These are phyloP conservation scores for Tyrophagus putrescentiae DNA, from an alignment of 1,140 invertebrate genomes.

Conservation along the genomic window DNA sequence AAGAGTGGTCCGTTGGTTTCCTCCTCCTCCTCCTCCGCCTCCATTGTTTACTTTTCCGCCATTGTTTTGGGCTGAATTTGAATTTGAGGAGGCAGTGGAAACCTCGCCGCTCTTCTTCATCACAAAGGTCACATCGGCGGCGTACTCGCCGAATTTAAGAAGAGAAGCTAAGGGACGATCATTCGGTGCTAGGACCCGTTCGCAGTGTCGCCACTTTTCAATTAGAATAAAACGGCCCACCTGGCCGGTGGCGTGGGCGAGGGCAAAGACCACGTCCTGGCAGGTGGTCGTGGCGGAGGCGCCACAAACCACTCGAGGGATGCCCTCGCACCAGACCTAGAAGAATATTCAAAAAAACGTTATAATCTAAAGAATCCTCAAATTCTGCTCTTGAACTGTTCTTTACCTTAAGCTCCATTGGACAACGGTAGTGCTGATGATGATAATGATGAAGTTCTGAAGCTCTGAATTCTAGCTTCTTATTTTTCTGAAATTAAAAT, in stretches of 20 bases:
- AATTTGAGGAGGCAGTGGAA: neutral
- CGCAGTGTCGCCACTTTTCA: slow-evolving; percentile 86
- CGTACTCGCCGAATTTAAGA: slow-evolving; percentile 93
- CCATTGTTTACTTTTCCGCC: neutral
- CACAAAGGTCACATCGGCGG: slow-evolving; percentile 85
- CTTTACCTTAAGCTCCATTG: slow-evolving; percentile 13
- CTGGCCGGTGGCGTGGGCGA: slow-evolving; percentile 90
- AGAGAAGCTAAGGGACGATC: slow-evolving; percentile 83
- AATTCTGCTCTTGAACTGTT: too few relatives aligned
- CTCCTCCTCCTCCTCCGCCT: too few relatives aligned
- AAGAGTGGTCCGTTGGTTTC: neutral
- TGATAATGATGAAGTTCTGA: neutral
- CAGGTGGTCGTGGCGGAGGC: slow-evolving; percentile 87
- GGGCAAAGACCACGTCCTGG: slow-evolving; percentile 95
- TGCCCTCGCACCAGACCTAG: slow-evolving; percentile 95
- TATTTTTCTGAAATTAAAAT: neutral
- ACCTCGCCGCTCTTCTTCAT: slow-evolving; percentile 41
- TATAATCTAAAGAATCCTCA: too few relatives aligned
- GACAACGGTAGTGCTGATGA: neutral
- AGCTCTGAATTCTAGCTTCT: neutral
- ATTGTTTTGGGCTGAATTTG: neutral
- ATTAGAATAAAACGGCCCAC: slow-evolving; percentile 87
- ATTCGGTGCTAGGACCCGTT: slow-evolving; percentile 71
- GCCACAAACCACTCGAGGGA: slow-evolving; percentile 90
- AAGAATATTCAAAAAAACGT: slow-evolving; percentile 77